Conservation (phyloP, 2,797 vertebrate species). For the Takifugu rubripes region DNA sequence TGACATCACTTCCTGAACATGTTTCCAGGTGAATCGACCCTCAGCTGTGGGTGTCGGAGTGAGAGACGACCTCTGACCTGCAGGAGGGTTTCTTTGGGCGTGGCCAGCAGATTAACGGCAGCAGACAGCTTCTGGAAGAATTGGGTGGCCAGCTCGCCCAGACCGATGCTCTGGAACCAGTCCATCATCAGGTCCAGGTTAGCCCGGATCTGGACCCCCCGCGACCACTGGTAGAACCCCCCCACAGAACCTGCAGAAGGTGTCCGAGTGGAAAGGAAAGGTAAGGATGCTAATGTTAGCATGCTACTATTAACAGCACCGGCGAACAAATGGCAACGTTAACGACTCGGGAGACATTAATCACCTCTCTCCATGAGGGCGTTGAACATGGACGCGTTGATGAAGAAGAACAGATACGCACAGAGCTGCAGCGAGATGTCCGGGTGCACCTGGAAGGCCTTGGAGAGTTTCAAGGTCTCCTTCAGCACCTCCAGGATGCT, state of each 20-base stretch:
- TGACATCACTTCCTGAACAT: too few relatives aligned
- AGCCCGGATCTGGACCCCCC: constrained; percentile 80
- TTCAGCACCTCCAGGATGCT: constrained; percentile 72
- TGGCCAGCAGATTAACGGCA: constrained; percentile 80
- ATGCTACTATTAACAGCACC: too few relatives aligned
- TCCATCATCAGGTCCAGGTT: constrained; percentile 81
- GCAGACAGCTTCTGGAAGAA: constrained; percentile 80
- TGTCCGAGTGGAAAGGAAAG: too few relatives aligned
- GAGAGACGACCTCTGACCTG: constrained; percentile 73
- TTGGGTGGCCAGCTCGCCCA: constrained; percentile 66
- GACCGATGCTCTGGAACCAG: constrained; percentile 74
- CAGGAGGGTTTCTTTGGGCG: constrained; percentile 78
- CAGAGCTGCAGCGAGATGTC: constrained; percentile 77
- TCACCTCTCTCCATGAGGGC: constrained; percentile 80
- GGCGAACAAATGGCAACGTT: too few relatives aligned
- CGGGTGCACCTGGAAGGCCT: constrained; percentile 71
- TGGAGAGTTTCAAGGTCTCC: constrained; percentile 71
- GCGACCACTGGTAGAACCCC: constrained; percentile 81
- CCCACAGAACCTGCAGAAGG: constrained; percentile 67
- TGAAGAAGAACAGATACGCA: constrained; percentile 82
- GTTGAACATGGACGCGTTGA: constrained; percentile 82
- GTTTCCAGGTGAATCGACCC: too few relatives aligned
- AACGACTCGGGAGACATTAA: too few relatives aligned
- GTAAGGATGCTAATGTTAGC: too few relatives aligned
- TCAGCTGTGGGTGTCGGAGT: too few relatives aligned